A percentile compares a stretch with the other conserved stretches of the same genome.
phyloP scores from a whole-genome alignment of 2,888 invertebrate genomes.

The Emmelina monodactyla region DNA sequence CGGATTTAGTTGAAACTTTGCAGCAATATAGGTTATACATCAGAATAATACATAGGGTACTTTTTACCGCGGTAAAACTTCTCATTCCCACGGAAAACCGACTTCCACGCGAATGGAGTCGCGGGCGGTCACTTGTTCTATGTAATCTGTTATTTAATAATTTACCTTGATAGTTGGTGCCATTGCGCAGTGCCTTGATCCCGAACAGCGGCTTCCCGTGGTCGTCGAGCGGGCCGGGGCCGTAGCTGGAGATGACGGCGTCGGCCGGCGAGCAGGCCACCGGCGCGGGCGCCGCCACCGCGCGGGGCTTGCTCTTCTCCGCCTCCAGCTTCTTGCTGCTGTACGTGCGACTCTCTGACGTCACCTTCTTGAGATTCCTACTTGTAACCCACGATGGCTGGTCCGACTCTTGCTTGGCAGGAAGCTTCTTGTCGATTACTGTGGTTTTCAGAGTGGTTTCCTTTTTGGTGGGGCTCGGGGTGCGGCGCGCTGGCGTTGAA shows the following conservation, averaged over 20 bases:
- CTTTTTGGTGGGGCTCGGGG: constrained; percentile 38
- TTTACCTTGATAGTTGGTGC: constrained; percentile 72
- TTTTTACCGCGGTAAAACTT: too few relatives aligned
- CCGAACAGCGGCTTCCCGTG: constrained; percentile 82
- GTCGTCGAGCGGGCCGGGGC: constrained; percentile 83
- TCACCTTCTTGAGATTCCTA: constrained; percentile 65
- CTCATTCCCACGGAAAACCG: too few relatives aligned
- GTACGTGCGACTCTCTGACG: constrained; percentile 41
- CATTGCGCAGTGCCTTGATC: constrained; percentile 72
- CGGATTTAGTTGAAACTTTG: too few relatives aligned
- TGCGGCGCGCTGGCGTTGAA: constrained; percentile 26
- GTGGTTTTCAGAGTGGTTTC: constrained; percentile 40
- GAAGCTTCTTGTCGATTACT: constrained; percentile 34
- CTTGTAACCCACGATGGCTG: constrained; percentile 71
- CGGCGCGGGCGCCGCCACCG: constrained; percentile 45
- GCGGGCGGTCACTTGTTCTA: too few relatives aligned
- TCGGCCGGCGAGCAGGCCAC: constrained; percentile 60
- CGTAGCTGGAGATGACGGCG: constrained; percentile 81
- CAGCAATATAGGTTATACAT: too few relatives aligned
- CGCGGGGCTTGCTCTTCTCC: constrained; percentile 45
- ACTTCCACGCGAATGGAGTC: too few relatives aligned
- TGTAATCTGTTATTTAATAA: too few relatives aligned
- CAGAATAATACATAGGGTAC: too few relatives aligned
- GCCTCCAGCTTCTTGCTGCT: constrained; percentile 43
- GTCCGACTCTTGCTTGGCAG: constrained; percentile 48